Evolutionary conservation across 2,797 vertebrate genomes (phyloP), one percentile per base, ranked within the genome.

Genomic region (Scleropages formosus): DNA sequence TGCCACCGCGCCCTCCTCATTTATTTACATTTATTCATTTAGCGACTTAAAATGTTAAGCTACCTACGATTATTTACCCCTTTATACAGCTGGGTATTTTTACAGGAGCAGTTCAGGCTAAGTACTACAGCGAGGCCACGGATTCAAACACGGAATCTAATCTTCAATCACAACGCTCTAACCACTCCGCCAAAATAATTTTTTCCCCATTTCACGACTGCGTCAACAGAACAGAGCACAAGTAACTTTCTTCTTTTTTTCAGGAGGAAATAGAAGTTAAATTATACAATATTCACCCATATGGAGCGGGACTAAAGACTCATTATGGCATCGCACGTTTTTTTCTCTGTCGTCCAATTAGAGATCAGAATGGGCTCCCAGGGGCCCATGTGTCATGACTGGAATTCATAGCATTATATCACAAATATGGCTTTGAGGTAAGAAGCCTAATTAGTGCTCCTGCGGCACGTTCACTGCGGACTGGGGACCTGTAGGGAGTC

Each of bases 401-500:
- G 22, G 26, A 72, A 56, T 46, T 46, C 15, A 53, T 39, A 65
- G 49, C 58, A 44, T 72, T 58, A 20, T 11, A 63, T 63, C 18
- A 58, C 20, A 56, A 64, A 47, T 60, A 53, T 64, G 60, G 46
- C 16, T 63, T 22, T 46, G 53, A 1, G 47, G 39, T 47, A 26
- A 77, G 69, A 24, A 49, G 11, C 27, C 7, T 60, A 77, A 70
- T 70, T 51, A 63, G 20, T 70, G 49, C 26, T 63, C 31, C 58
- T 46, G 12, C 47, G 31, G 62, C n/a, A 62, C 15, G 20, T 12
- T 63, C 63, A 63, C 18, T 18, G 6, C 18, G 22, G 56, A 63
- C 22, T 76, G 56, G 69, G 69, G 74, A 24, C 39, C 15, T 60
- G 49, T 27, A 58, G 51, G 24, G 26, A 56, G 24, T 24, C 67